Base-by-base conservation (phyloP, 2,888 invertebrate genomes). In the Auanema freiburgensis region DNA sequence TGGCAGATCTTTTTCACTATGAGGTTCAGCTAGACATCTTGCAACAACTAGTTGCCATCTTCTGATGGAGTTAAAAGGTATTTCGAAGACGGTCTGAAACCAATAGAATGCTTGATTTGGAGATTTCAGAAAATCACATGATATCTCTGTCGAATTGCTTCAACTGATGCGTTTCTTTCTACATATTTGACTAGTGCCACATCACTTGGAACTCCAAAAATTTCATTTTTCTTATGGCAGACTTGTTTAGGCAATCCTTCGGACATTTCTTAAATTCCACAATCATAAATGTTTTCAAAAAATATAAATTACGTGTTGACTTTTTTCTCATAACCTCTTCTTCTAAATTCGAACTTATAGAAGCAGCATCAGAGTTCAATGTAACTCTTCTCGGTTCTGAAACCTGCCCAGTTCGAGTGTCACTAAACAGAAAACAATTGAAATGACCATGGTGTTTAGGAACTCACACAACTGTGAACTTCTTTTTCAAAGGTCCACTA, bases 41-140 rank as follows among this genome's bases (percentile, higher is more conserved):
- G 76, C 73, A 0, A 82, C 68, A 25, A 82, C 79, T 40, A 80
- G 46, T 59, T 82, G 82, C 66, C 76, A 81, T 12, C 81, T 59
- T 8, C 82, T 69, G 6, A 75, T 75, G 0, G 82, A 83, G 57
- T 82, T 82, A 74, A 82, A 82, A 8, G 82, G 79, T 16, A 82
- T 73, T 59, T 82, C 82, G 58, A 72, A 76, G 11, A 79, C 68
- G 1, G 69, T 66, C 77, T 80, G 59, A 56, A 69, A 57, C 1
- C 46, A 46, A 5, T 3, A 3, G 10, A 18, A 21, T 16, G 46
- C 43, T 43, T 46, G 6, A 21, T 46, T 46, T 21, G 16, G 6
- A 21, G 46, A 46, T 24, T 12, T n/a, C 8, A 11, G 16, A 33
- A 23, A 52, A 59, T 54, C 21, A 75, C 79, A 57, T 79, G 74